These are phyloP conservation scores for Gerris buenoi DNA, from an alignment of 1,140 invertebrate genomes.

Conservation along the genomic window DNA sequence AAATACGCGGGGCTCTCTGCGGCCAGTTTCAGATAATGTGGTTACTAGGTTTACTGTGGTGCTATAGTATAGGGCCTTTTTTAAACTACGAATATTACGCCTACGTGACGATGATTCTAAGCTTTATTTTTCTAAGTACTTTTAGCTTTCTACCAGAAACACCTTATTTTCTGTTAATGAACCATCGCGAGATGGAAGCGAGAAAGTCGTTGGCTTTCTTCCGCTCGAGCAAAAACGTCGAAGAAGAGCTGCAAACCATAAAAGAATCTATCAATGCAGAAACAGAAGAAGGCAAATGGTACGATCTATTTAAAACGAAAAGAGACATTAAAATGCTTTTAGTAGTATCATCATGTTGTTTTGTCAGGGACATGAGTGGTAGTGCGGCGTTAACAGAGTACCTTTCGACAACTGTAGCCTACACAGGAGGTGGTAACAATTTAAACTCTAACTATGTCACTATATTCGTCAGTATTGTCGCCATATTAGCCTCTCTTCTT, in stretches of 20 bases:
- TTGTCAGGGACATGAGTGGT: constrained; percentile 16
- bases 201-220: constrained; percentile 45
- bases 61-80: constrained; percentile 59
- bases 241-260: constrained; percentile 18
- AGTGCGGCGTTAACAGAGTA: constrained; percentile 14
- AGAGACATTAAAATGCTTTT: constrained; percentile 12
- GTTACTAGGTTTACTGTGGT: constrained; percentile 54
- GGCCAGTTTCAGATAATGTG: constrained; percentile 68
- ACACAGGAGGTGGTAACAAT: constrained; percentile 27
- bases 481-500: constrained; percentile 23
- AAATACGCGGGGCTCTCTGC: constrained; percentile 32
- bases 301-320: constrained; percentile 12
- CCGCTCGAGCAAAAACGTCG: constrained; percentile 28
- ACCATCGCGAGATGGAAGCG: constrained; percentile 43
- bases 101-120: constrained; percentile 41
- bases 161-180: constrained; percentile 50
- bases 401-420: constrained; percentile 33
- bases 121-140: constrained; percentile 44
- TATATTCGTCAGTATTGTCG: constrained; percentile 25
- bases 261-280: constrained; percentile 12
- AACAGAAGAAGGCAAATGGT: constrained; percentile 7
- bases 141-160: constrained; percentile 67
- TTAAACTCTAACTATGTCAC: constrained; percentile 7
- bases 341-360: constrained; percentile 11
- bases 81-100: constrained; percentile 49